Evolutionary conservation across 2,888 invertebrate species (phyloP), one percentile per base, ranked within the genome.

Genomic region (Podabrus alpinus): DNA sequence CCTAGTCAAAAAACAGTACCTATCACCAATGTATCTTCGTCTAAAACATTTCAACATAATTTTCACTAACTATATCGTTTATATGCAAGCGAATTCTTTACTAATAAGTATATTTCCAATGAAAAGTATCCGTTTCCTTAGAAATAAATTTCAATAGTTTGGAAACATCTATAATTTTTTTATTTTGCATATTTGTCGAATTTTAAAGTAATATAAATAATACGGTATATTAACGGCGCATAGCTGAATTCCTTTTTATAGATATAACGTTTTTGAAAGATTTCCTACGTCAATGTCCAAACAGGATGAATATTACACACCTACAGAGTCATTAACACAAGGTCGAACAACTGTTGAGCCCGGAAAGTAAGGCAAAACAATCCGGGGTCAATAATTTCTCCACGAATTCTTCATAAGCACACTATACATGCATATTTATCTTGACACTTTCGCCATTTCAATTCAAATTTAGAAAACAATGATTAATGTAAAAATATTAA

Each of bases 341-440:
- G 68, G 68, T 45, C 68, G 68, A 45, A n/a, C 68, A 68, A 68
- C 45, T 45, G 62, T 45, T 17, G 68, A 45, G 68, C 29, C 68
- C 19, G 59, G 59, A 68, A 68, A 45, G 45, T 68, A 17, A 45
- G 68, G 68, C 45, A 29, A 45, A 25, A 64, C 15, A 17, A 16
- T 68, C 68, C 29, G 68, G 68, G 68, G 68, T 68, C 68, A 68
- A 68, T 17, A 68, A 17, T 45, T 45, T 68, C 29, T 64, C 17
- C n/a, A 64, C 62, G 9, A 64, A 64, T 45, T n/a, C n/a, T 7
- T 9, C n/a, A 45, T 45, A 45, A 45, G n/a, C n/a, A 45, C 5
- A 45, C 45, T n/a, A 7, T 29, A 13, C 13, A 29, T n/a, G n/a
- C n/a, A n/a, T n/a, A n/a, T n/a, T 5, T 29, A 9, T n/a, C 3